Conservation (phyloP, 2,888 invertebrate genomes). For the Altica lythri region DNA sequence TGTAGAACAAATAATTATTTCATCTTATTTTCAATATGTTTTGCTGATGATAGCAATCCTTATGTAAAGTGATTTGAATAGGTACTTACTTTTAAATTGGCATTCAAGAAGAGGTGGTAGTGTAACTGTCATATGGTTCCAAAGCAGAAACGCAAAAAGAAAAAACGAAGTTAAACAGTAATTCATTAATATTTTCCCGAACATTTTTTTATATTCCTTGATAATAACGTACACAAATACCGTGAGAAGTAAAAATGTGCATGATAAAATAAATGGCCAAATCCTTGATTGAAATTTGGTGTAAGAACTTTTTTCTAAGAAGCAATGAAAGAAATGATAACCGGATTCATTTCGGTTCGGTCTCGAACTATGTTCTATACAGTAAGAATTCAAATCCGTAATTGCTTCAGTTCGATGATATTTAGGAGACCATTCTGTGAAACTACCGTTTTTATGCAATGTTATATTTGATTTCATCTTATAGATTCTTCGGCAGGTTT, state of each 20-base stretch:
- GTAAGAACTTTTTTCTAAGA: background rate
- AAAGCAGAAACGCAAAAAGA: slow-evolving; percentile 33
- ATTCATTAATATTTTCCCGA: slow-evolving; percentile 46
- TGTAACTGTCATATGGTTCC: slow-evolving; percentile 21
- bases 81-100: slow-evolving; percentile 29
- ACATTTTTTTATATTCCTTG: slow-evolving; percentile 43
- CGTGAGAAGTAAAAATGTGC: slow-evolving; percentile 40
- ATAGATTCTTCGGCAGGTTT: slow-evolving; percentile 31
- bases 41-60: no score
- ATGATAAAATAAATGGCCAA: slow-evolving; percentile 42
- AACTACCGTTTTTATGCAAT: slow-evolving; percentile 34
- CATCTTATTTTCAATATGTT: no score
- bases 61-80: no score
- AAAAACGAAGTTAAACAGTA: slow-evolving; percentile 42
- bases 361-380: slow-evolving; percentile 39
- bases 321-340: slow-evolving; percentile 34
- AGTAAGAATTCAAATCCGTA: slow-evolving; percentile 32
- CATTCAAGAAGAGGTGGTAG: slow-evolving; percentile 22
- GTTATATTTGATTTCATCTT: slow-evolving; percentile 31
- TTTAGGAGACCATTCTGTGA: slow-evolving; percentile 27
- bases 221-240: slow-evolving; percentile 40
- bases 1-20: no score
- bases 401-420: slow-evolving; percentile 20
- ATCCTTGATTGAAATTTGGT: slow-evolving; percentile 39
- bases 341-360: slow-evolving; percentile 22